Evolutionary conservation across 1,140 invertebrate genomes (phyloP).

Genomic region (Drosophila serrata): DNA sequence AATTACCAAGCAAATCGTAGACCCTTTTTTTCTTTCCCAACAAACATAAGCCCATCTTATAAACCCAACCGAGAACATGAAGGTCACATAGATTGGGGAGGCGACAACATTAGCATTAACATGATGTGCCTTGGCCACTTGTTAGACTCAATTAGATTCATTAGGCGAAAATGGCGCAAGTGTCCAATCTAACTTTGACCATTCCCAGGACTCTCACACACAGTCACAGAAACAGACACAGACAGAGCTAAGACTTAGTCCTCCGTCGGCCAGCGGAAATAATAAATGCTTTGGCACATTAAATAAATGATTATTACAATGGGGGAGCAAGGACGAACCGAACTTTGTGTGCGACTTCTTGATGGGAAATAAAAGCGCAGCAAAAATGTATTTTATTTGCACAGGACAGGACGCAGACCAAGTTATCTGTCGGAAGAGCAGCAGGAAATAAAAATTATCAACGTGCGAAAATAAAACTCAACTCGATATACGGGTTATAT

Average conservation of each 20-base stretch:
- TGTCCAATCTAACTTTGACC: conserved; percentile 82
- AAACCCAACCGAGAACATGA: conserved; percentile 14
- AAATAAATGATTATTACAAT: conserved; percentile 81
- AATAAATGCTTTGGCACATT: conserved; percentile 76
- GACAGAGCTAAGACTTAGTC: not conserved
- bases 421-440: conserved; percentile 36
- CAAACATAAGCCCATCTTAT: conserved; percentile 17
- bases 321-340: conserved; percentile 14
- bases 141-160: conserved; percentile 80
- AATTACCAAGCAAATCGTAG: not conserved
- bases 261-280: conserved; percentile 61
- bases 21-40: not conserved
- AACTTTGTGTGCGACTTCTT: conserved; percentile 14
- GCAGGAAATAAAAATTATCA: conserved; percentile 80
- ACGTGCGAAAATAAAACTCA: conserved; percentile 73
- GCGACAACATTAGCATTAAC: conserved; percentile 55
- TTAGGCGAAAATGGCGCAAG: conserved; percentile 70
- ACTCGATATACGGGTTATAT: conserved; percentile 22
- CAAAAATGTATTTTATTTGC: conserved; percentile 76
- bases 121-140: conserved; percentile 58
- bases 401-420: conserved; percentile 30
- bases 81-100: conserved; percentile 31
- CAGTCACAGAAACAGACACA: not conserved
- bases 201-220: conserved; percentile 44
- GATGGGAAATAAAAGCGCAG: conserved; percentile 71